These are phyloP conservation scores for Chromoteleia sp. DNA, from an alignment of 2,888 invertebrate species.

Conservation along the genomic window DNA sequence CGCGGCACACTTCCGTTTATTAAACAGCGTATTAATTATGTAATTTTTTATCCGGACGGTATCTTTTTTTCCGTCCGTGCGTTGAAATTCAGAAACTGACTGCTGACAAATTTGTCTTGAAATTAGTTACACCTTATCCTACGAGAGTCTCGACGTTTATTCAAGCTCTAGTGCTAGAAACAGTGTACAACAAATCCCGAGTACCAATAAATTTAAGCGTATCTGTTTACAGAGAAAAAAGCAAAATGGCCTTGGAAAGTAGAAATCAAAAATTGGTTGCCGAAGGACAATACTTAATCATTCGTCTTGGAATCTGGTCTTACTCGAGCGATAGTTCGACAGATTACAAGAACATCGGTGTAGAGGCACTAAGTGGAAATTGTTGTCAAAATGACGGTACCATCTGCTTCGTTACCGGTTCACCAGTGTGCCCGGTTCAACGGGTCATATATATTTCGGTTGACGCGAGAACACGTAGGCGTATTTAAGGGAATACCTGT, in stretches of 20 bases:
- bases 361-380: conserved; percentile 84
- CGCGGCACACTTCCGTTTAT: not conserved
- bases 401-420: conserved; percentile 76
- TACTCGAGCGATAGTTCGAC: conserved; percentile 70
- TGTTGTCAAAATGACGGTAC: conserved; percentile 83
- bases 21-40: not conserved
- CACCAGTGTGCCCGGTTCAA: conserved; percentile 75
- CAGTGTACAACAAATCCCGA: conserved; percentile 42
- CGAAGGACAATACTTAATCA: conserved; percentile 32
- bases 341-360: conserved; percentile 70
- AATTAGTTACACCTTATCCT: conserved; percentile 31
- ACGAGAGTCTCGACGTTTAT: not conserved
- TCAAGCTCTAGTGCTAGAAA: conserved; percentile 35
- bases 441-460: conserved; percentile 81
- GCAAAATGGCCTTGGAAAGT: conserved; percentile 15
- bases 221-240: conserved; percentile 29
- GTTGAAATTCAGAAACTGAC: no score
- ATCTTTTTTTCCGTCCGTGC: no score
- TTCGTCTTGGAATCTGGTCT: conserved; percentile 61
- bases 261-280: conserved; percentile 33
- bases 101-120: conserved; percentile 20
- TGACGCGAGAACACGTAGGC: conserved; percentile 78
- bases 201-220: conserved; percentile 44
- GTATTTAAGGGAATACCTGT: conserved; percentile 74
- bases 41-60: no score